Percentiles rank a stretch among this genome's conserved stretches.
phyloP scores from a whole-genome alignment of 1,140 invertebrate genomes.

The Laupala kohalensis region DNA sequence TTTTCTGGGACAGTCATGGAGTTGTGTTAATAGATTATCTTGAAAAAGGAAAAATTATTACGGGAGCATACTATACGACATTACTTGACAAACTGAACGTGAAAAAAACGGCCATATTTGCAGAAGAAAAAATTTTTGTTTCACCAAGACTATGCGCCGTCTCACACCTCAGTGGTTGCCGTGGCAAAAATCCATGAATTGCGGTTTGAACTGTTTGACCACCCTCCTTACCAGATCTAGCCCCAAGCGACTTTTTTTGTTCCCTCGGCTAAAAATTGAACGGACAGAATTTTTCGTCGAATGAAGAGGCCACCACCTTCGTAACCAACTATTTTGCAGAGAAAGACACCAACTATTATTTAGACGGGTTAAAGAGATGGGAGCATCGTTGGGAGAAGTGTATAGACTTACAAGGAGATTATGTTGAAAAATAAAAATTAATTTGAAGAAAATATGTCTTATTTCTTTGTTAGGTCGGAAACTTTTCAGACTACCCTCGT shows the following conservation, averaged over 20 bases:
- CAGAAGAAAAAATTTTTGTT: not conserved
- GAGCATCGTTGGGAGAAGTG: conserved; percentile 5
- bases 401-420: conserved; percentile 1
- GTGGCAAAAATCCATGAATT: conserved; percentile 16
- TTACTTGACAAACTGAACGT: not conserved
- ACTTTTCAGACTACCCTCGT: no score
- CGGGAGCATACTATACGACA: not conserved
- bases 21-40: not conserved
- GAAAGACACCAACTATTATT: conserved; percentile 1
- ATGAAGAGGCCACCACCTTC: not conserved
- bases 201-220: conserved; percentile 16
- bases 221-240: conserved; percentile 20
- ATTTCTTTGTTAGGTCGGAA: no score
- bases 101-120: not conserved
- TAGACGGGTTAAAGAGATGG: not conserved
- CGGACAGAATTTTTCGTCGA: conserved; percentile 10
- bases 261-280: conserved; percentile 6
- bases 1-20: not conserved
- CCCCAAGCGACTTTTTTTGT: conserved; percentile 12
- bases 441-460: no score
- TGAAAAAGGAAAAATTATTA: not conserved
- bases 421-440: conserved; percentile 1
- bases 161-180: conserved; percentile 3
- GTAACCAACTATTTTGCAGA: conserved; percentile 11
- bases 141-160: not conserved